Evolutionary conservation across 1,140 invertebrate genomes (phyloP).

Genomic region (Drepana arcuata): DNA sequence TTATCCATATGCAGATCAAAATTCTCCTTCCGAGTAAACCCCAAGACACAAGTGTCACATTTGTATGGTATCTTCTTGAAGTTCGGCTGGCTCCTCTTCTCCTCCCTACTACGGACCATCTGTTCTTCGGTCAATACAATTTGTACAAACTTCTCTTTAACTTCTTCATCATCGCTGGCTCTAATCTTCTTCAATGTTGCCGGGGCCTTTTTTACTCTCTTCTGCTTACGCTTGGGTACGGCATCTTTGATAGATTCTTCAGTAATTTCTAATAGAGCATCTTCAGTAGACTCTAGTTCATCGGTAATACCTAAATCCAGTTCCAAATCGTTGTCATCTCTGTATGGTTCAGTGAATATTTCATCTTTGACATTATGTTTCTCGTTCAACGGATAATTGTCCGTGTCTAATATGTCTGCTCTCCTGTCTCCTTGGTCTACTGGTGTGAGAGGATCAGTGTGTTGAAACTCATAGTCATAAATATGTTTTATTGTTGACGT

Average conservation of each 20-base stretch:
- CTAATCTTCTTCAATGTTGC: too few species aligned
- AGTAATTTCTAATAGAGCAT: too few species aligned
- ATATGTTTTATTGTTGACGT: too few species aligned
- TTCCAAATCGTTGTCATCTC: too few species aligned
- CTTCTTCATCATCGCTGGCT: slow-evolving; percentile 9
- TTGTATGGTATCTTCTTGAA: slow-evolving; percentile 38
- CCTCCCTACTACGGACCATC: slow-evolving; percentile 27
- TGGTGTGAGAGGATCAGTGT: too few species aligned
- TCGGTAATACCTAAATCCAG: too few species aligned
- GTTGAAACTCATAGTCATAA: too few species aligned
- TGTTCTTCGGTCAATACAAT: slow-evolving; percentile 31
- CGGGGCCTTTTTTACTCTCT: slow-evolving; percentile 3
- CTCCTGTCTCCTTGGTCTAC: too few species aligned
- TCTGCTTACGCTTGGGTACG: not conserved
- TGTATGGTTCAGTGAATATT: not conserved
- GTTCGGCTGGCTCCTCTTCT: slow-evolving; percentile 32
- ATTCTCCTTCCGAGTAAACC: slow-evolving; percentile 26
- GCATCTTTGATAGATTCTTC: too few species aligned
- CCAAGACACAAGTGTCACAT: slow-evolving; percentile 36
- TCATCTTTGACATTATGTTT: not conserved
- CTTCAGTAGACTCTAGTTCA: too few species aligned
- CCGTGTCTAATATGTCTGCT: too few species aligned
- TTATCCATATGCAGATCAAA: slow-evolving; percentile 24
- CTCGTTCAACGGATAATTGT: too few species aligned
- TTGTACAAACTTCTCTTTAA: slow-evolving; percentile 24